phyloP scores from a whole-genome alignment of 2,113 vertebrate species.

The Oceanites oceanicus region DNA sequence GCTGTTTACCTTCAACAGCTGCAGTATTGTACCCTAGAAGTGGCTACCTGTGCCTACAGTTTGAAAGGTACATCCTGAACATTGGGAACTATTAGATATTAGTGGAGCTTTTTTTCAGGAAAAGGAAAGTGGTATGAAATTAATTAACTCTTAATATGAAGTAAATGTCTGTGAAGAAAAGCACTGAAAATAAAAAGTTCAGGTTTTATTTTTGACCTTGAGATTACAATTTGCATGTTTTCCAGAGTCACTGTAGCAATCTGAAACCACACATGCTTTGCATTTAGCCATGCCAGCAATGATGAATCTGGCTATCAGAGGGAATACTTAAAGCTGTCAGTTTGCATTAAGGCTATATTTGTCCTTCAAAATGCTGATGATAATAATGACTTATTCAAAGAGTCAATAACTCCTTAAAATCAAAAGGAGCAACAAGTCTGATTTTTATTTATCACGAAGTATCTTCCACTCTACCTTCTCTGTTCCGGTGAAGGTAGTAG shows the following conservation, averaged over 20 bases:
- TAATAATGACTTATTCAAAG: slow-evolving; percentile 37
- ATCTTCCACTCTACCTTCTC: background rate
- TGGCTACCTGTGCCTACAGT: background rate
- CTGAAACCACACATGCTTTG: slow-evolving; percentile 1
- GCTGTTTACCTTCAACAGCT: background rate
- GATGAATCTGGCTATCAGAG: slow-evolving; percentile 17
- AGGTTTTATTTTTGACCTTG: slow-evolving; percentile 24
- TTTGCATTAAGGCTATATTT: slow-evolving; percentile 35
- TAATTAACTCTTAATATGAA: background rate
- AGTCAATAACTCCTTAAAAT: slow-evolving; percentile 14
- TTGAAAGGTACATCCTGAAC: background rate
- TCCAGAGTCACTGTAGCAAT: background rate
- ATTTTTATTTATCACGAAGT: background rate
- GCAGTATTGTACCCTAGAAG: background rate
- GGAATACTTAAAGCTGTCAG: slow-evolving; percentile 52
- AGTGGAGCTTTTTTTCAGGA: background rate
- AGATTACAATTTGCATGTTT: background rate
- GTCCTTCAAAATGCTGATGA: slow-evolving; percentile 28
- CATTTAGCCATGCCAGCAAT: slow-evolving; percentile 38
- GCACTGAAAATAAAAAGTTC: background rate
- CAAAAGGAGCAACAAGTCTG: background rate
- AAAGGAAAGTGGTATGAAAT: background rate
- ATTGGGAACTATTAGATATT: background rate
- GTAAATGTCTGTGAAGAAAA: background rate
- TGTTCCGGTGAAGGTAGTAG: background rate